Evolutionary conservation across 2,113 vertebrate genomes (phyloP), one percentile per base, ranked within the genome.

Genomic region (Oceanodroma tethys): DNA sequence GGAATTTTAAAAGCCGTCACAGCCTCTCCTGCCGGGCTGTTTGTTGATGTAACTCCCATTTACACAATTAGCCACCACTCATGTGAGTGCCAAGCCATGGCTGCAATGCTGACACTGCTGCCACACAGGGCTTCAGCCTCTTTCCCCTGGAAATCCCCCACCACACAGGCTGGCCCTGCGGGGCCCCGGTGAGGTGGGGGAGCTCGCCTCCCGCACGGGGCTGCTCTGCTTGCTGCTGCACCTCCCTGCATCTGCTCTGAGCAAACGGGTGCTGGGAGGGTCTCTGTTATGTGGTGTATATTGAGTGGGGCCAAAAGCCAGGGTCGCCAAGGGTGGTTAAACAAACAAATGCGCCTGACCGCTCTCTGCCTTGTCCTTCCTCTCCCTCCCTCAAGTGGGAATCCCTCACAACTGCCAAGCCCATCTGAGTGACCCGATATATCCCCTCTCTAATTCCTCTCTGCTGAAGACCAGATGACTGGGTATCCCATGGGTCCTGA

Each of bases 261-360:
- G 81, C 34, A 32, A 6, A 43, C 1, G 13, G 65, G 16, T 5
- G 34, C 91, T 53, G 63, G 58, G 23, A 65, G 40, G 1, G 32
- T 22, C 82, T 56, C 8, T 1, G 1, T 43, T 47, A 15, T 3
- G 2, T 0, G 5, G 19, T 3, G 8, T 8, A 1, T n/a, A 42
- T 25, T 25, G 25, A 63, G n/a, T 15, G 62, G 38, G 29, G 60
- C 5, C 32, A 68, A 72, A 82, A 43, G 4, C 6, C 62, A 9
- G 7, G 0, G 18, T 36, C 7, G 16, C 48, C 36, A 26, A 9
- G 71, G 42, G 13, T 13, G 22, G 4, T 40, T 63, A 32, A 45
- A 80, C 7, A 50, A 81, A 22, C 34, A 16, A 58, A 74, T 2
- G 8, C 48, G 60, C 45, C 76, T 4, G 7, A 48, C 3, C 1